Base-by-base conservation (phyloP, 1,140 invertebrate species). In the Antheraea pernyi region DNA sequence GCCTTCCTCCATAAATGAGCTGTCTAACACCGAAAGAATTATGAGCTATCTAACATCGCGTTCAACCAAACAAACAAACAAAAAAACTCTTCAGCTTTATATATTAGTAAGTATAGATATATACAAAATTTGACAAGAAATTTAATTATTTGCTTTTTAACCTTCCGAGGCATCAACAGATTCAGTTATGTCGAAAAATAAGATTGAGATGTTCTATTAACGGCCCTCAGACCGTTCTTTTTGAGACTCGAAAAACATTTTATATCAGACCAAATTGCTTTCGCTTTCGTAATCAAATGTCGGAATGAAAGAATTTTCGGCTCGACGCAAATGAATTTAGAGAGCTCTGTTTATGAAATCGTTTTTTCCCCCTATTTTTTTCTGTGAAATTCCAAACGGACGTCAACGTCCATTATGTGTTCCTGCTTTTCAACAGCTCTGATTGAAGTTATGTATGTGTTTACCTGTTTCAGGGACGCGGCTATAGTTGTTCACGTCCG, bases 211-310 rank as follows among this genome's bases (percentile, higher is more conserved):
- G 39, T 19, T 42, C 18, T 10, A 30, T 46, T 46, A 62, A 62
- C 30, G 13, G 16, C 46, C 46, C 46, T 16, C 46, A 1, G 46
- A 13, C 5, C 11, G 46, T 53, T 65, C 48, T 69, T 69, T 69
- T 59, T 59, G 62, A 37, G 53, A 65, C 61, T 65, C 36, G 30
- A 65, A 65, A 30, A 69, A 58, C 65, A 65, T 69, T 59, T 59
- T 65, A 65, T 65, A 64, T 48, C 37, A 30, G 13, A 19, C 61
- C n/a, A 64, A 63, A 64, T 64, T 69, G 61, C 61, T 64, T 58
- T 63, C 22, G 30, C 42, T 63, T 46, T 53, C 22, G 60, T 22
- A 68, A 46, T 61, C 19, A 30, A 37, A 36, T 30, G 30, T 53
- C 13, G 46, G 13, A 53, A 53, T 53, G 46, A 53, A 53, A 53